Conservation (phyloP, 2,113 vertebrate species). For the Podarcis raffonei region DNA sequence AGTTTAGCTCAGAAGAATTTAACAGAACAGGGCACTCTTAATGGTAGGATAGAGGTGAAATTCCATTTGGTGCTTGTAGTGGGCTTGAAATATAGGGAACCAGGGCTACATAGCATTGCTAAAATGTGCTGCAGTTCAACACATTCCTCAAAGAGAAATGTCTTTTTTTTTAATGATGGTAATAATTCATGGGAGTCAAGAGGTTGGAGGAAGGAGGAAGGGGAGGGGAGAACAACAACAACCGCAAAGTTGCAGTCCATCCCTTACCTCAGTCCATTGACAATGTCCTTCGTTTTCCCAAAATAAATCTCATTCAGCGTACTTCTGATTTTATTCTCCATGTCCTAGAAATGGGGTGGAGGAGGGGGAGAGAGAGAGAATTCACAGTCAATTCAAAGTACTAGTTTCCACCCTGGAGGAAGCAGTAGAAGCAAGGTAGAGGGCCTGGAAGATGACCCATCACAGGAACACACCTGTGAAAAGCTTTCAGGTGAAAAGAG, state of each 20-base stretch:
- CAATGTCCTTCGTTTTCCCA: conserved; percentile 99
- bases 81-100: background rate
- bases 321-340: conserved; percentile 99
- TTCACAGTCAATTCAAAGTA: background rate
- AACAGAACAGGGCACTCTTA: background rate
- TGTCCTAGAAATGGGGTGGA: conserved; percentile 80
- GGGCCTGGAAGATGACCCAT: background rate
- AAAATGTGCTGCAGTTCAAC: background rate
- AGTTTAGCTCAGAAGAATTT: background rate
- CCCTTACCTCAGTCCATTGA: conserved; percentile 95
- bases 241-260: background rate
- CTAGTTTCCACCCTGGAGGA: background rate
- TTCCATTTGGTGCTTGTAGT: background rate
- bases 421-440: background rate
- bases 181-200: background rate
- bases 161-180: background rate
- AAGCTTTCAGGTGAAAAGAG: no score
- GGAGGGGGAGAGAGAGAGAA: background rate
- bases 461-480: no score
- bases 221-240: background rate
- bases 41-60: background rate
- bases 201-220: background rate
- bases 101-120: background rate
- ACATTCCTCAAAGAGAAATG: background rate
- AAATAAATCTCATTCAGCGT: conserved; percentile 99